phyloP scores from a whole-genome alignment of 2,113 vertebrate species.

The Callocephalon fimbriatum region DNA sequence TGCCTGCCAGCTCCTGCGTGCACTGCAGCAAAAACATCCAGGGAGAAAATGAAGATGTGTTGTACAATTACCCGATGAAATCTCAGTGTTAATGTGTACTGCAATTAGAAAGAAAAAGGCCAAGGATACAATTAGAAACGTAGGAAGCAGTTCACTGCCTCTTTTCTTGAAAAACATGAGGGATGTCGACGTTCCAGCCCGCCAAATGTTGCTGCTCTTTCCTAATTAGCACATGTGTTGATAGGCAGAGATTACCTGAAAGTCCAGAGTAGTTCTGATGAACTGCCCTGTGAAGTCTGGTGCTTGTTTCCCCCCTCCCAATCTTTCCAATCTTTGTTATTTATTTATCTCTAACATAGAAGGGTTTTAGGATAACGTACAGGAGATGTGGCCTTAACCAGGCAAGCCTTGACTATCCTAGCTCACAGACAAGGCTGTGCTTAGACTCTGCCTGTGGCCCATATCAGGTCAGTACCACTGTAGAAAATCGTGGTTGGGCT shows the following conservation, averaged over 20 bases:
- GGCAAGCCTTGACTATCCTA: not conserved
- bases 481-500: not conserved
- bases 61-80: not conserved
- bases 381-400: not conserved
- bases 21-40: not conserved
- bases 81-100: not conserved
- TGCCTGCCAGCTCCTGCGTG: not conserved
- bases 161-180: not conserved
- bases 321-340: not conserved
- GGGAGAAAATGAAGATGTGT: not conserved
- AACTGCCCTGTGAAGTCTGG: not conserved
- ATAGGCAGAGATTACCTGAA: not conserved
- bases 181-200: not conserved
- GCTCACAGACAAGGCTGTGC: not conserved
- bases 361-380: not conserved
- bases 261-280: not conserved
- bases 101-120: conserved; percentile 20
- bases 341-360: not conserved
- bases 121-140: not conserved
- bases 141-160: not conserved
- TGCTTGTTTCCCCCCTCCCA: not conserved
- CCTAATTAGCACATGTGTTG: not conserved
- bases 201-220: not conserved
- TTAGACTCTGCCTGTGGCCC: not conserved
- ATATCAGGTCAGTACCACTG: fast-evolving